Percentiles rank a stretch among this genome's conserved stretches.
These are phyloP conservation scores for Caenorhabditis zanzibari DNA, from an alignment of 2,888 invertebrate genomes.

Conservation along the genomic window DNA sequence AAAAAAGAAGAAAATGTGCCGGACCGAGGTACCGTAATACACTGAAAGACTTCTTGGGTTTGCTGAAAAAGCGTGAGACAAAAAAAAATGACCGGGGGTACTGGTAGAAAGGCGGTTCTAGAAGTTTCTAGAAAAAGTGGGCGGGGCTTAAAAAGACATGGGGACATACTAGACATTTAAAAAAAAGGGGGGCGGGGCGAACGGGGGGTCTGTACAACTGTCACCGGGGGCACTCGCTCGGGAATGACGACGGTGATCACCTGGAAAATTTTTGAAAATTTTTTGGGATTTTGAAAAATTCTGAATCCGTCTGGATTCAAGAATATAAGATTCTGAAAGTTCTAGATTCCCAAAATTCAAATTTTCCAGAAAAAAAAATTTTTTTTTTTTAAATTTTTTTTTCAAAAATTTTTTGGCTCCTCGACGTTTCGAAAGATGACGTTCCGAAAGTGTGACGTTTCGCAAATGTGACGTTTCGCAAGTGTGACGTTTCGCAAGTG, in stretches of 20 bases:
- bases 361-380: no score
- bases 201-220: constrained; percentile 60
- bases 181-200: constrained; percentile 11
- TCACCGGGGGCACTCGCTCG: constrained; percentile 64
- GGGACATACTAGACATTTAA: constrained; percentile 55
- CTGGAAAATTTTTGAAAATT: constrained; percentile 31
- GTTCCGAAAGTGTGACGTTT: no score
- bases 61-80: constrained; percentile 3
- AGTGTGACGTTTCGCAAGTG: no score
- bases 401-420: no score
- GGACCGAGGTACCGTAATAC: no score
- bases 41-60: constrained; percentile 58
- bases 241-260: constrained; percentile 64
- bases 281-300: neutral
- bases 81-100: no score
- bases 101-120: no score
- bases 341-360: no score
- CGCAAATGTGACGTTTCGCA: no score
- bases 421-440: no score
- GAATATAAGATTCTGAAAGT: neutral
- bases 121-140: neutral
- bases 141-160: neutral
- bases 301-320: neutral
- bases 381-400: no score
- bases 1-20: constrained; percentile 4